Conservation (phyloP, 2,113 vertebrate genomes). For the Malurus cyaneus region DNA sequence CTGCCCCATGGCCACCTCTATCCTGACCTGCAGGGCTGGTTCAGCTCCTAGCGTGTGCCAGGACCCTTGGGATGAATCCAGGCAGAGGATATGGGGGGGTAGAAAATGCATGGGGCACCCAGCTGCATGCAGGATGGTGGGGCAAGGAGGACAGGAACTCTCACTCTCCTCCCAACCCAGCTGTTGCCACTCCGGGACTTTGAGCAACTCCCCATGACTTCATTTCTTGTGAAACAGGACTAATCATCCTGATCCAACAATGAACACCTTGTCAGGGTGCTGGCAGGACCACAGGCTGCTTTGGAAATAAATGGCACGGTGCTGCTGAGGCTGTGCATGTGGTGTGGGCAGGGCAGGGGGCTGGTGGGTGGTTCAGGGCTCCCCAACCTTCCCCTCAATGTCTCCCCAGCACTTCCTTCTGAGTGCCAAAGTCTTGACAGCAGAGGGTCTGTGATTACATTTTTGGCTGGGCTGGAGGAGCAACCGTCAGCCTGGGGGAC, state of each 20-base stretch:
- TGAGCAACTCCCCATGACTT: background rate
- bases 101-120: fast-evolving
- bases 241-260: fast-evolving
- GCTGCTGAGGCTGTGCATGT: background rate
- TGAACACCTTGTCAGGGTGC: background rate
- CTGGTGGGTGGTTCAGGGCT: background rate
- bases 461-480: background rate
- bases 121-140: fast-evolving
- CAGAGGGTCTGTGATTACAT: background rate
- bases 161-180: background rate
- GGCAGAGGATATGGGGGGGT: background rate
- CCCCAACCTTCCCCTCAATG: fast-evolving
- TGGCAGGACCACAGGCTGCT: background rate
- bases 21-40: conserved; percentile 77
- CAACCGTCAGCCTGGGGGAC: fast-evolving
- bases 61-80: background rate
- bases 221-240: background rate
- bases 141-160: background rate
- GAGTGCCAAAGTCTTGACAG: background rate
- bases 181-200: background rate
- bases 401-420: background rate
- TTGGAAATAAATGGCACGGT: background rate
- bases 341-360: background rate
- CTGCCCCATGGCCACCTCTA: conserved; percentile 62
- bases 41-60: background rate